Conservation (phyloP, 2,797 vertebrate genomes). For the Neosilurus hyrtlii region DNA sequence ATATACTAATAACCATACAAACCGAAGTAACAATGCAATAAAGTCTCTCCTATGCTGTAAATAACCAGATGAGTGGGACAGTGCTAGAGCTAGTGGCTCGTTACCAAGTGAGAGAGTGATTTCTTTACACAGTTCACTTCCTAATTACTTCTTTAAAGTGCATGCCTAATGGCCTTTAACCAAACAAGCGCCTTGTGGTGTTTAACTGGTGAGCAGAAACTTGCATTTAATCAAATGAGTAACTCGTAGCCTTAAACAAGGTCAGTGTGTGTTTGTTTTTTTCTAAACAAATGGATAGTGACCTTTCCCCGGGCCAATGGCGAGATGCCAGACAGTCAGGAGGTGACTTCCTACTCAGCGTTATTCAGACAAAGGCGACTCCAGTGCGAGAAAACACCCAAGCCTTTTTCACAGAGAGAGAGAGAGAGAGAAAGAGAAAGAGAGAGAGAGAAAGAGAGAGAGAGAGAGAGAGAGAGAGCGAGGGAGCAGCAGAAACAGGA, state of each 20-base stretch:
- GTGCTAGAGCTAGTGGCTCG: too few species aligned
- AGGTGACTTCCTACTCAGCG: slow-evolving; percentile 7
- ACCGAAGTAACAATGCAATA: too few species aligned
- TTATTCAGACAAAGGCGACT: background rate
- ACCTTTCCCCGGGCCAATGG: background rate
- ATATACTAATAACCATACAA: too few species aligned
- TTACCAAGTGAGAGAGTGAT: background rate
- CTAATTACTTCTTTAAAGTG: background rate
- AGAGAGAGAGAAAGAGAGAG: too few species aligned
- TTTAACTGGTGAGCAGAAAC: too few species aligned
- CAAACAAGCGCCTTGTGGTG: background rate
- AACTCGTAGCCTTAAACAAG: background rate
- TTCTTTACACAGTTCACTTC: background rate
- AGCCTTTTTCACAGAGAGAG: background rate
- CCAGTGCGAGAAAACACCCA: background rate
- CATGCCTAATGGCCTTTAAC: background rate
- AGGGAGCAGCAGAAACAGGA: slow-evolving; percentile 17
- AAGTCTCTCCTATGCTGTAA: too few species aligned
- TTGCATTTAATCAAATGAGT: background rate
- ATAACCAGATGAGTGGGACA: too few species aligned
- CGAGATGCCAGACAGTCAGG: background rate
- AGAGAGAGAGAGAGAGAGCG: too few species aligned
- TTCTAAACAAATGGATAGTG: background rate
- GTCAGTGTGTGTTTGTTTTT: background rate
- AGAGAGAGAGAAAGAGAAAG: too few species aligned